Percentiles rank a stretch among this genome's conserved stretches.
Evolutionary conservation across 2,797 vertebrate species (phyloP).

Genomic region (Eptatretus atami): DNA sequence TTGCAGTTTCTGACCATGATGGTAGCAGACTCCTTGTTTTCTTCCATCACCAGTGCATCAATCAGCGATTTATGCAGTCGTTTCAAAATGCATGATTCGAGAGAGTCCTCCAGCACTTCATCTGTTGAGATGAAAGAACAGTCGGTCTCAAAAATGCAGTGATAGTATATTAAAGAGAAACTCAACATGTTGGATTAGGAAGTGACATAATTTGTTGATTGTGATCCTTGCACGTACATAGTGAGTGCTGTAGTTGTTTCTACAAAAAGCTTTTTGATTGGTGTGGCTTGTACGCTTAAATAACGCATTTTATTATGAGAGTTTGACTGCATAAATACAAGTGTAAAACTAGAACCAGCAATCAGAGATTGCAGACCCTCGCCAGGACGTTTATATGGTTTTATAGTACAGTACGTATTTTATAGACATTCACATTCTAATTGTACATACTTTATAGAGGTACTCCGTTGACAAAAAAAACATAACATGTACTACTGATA

Average conservation of each 20-base stretch:
- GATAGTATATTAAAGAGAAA: too few species aligned
- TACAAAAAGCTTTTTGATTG: neutral
- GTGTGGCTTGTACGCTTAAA: too few species aligned
- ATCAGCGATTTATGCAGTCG: slow-evolving; percentile 51
- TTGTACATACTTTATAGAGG: too few species aligned
- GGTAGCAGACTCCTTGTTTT: slow-evolving; percentile 38
- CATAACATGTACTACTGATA: too few species aligned
- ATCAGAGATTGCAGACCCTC: too few species aligned
- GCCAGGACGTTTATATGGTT: too few species aligned
- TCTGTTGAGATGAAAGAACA: slow-evolving; percentile 20
- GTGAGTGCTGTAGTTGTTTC: neutral
- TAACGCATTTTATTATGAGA: too few species aligned
- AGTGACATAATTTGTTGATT: neutral
- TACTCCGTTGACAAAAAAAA: too few species aligned
- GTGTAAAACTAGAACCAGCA: too few species aligned
- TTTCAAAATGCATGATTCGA: slow-evolving; percentile 93
- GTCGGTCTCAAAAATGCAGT: neutral
- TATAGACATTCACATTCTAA: too few species aligned
- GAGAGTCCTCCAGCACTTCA: slow-evolving; percentile 71
- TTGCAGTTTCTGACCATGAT: slow-evolving; percentile 26
- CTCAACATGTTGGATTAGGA: neutral
- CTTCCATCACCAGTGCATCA: slow-evolving; percentile 40
- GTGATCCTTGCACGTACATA: neutral
- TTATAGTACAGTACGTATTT: too few species aligned
- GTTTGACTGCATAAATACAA: too few species aligned